Base-by-base conservation (phyloP, 2,113 vertebrate genomes). In the Porphyrio hochstetteri region DNA sequence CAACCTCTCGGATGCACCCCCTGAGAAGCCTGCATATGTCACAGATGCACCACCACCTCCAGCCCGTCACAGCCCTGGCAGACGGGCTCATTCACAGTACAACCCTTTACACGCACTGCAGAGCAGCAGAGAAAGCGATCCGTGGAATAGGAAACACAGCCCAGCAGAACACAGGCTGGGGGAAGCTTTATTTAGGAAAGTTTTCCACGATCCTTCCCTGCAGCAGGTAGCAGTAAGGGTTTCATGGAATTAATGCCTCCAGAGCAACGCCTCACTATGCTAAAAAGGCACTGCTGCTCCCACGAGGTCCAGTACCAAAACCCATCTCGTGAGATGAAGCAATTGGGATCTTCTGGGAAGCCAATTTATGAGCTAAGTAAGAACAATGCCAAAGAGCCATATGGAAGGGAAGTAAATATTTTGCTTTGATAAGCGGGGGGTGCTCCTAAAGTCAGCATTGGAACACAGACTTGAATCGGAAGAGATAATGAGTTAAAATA, bases 321-420 rank as follows among this genome's bases (percentile, higher is more conserved):
- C 24, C 77, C 35, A 23, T 1, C 93, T 36, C 67, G 15, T 3
- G 4, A 80, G 63, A 55, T 20, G 7, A 16, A 63, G 79, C 61
- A 72, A 42, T 40, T 3, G 42, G 46, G 31, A 55, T 31, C 55
- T 1, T 0, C 36, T 8, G 28, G 10, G 33, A 90, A 90, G 85
- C 60, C 92, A 92, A 2, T 1, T 48, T 18, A 72, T 60, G 85
- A 93, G 6, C 56, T 88, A 19, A 95, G 68, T 0, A 2, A 83
- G 38, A 48, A 60, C 46, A 21, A 1, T 81, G 86, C 86, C 94
- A 97, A 71, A 19, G 48, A 75, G 83, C 83, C 96, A 91, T 56
- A 86, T 75, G 89, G 86, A 86, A 91, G 33, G 80, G 60, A 88
- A 93, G 72, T 46, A 83, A 93, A 80, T 92, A 91, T 91, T 96